Evolutionary conservation across 2,888 invertebrate genomes (phyloP).

Genomic region (Lasioglossum calceatum): DNA sequence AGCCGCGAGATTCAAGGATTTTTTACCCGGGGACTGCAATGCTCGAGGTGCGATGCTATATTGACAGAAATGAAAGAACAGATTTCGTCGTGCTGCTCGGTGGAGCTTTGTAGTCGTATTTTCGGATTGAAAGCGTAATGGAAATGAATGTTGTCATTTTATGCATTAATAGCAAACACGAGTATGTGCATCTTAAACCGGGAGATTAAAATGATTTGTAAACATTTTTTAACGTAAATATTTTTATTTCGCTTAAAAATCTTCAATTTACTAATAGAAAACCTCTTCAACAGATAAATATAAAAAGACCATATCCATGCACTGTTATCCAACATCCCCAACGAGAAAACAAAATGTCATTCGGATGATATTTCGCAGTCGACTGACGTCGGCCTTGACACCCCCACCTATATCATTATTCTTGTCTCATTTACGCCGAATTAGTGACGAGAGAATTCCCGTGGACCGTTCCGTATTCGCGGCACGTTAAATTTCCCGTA

Average conservation of each 20-base stretch:
- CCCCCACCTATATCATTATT: constrained; percentile 45
- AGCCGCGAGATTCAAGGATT: neutral
- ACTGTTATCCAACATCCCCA: neutral
- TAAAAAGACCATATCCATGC: neutral
- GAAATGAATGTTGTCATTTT: too few species aligned
- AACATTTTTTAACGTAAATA: too few species aligned
- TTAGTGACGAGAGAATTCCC: constrained; percentile 52
- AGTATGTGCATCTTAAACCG: too few species aligned
- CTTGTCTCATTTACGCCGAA: constrained; percentile 56
- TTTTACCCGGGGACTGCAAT: neutral
- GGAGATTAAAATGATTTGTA: too few species aligned
- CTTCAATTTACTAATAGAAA: too few species aligned
- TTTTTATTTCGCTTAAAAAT: too few species aligned
- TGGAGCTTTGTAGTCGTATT: neutral
- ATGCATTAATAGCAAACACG: too few species aligned
- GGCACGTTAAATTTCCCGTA: constrained; percentile 44
- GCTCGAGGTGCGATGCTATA: neutral
- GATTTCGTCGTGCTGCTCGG: neutral
- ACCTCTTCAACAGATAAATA: neutral
- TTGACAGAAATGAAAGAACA: neutral
- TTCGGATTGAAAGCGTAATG: neutral
- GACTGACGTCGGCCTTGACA: constrained; percentile 39
- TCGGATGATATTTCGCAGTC: constrained; percentile 36
- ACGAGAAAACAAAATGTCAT: constrained; percentile 29
- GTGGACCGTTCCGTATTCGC: constrained; percentile 41